Percentiles rank a stretch among this genome's conserved stretches.
phyloP scores from a whole-genome alignment of 2,797 vertebrate genomes.

The Betta splendens region DNA sequence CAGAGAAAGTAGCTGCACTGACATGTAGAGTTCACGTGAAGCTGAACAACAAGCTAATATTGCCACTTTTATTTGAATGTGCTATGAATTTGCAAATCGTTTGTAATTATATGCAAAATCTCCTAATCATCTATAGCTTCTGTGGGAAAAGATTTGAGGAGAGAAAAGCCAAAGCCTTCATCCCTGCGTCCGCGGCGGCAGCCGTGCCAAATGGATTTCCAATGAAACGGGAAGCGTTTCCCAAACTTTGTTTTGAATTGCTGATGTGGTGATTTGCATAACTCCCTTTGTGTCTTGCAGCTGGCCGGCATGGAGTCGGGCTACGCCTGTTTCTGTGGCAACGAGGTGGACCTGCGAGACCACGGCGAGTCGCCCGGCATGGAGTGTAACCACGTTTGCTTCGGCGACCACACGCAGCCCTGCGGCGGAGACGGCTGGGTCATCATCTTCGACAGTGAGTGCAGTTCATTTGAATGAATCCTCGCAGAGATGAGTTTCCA shows the following conservation, averaged over 20 bases:
- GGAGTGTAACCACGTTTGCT: slow-evolving; percentile 96
- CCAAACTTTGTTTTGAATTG: slow-evolving; percentile 41
- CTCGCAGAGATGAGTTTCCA: neutral
- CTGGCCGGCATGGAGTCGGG: slow-evolving; percentile 97
- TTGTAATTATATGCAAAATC: slow-evolving; percentile 13
- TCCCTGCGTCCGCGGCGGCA: slow-evolving; percentile 6
- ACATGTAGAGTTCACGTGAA: slow-evolving; percentile 10
- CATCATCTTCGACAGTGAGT: slow-evolving; percentile 96
- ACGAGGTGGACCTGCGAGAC: slow-evolving; percentile 89
- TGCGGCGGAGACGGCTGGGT: slow-evolving; percentile 96
- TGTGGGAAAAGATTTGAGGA: slow-evolving; percentile 2
- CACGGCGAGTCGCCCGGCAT: slow-evolving; percentile 88
- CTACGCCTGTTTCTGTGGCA: slow-evolving; percentile 97
- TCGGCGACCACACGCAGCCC: slow-evolving; percentile 96
- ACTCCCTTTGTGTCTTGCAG: slow-evolving; percentile 71
- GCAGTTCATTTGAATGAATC: neutral
- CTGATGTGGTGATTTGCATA: slow-evolving; percentile 38
- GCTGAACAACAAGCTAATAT: slow-evolving; percentile 10
- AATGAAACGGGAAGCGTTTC: slow-evolving; percentile 14
- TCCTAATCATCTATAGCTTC: neutral
- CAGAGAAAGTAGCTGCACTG: slow-evolving; percentile 8
- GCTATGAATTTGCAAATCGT: neutral
- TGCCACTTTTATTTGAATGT: slow-evolving; percentile 2
- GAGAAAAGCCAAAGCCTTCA: neutral
- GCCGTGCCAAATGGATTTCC: slow-evolving; percentile 26